Conservation (phyloP, 2,797 vertebrate genomes). For the Vultur gryphus region DNA sequence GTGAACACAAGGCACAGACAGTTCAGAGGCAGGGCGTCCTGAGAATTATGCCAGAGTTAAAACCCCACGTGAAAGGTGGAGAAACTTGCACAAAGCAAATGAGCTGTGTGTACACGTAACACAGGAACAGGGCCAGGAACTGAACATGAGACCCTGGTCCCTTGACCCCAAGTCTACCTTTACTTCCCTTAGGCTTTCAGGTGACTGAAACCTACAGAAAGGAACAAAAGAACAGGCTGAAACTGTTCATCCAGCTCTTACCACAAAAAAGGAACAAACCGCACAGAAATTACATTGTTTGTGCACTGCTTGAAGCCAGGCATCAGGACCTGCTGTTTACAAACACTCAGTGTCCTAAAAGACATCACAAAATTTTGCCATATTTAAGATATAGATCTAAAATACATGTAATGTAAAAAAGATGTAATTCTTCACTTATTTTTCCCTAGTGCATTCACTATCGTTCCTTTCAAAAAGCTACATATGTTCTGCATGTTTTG, state of each 20-base stretch:
- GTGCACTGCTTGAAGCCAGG: background rate
- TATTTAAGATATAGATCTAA: background rate
- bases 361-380: background rate
- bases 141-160: background rate
- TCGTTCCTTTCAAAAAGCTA: background rate
- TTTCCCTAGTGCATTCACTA: background rate
- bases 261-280: background rate
- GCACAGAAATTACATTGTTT: background rate
- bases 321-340: background rate
- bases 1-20: background rate
- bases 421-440: background rate
- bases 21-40: background rate
- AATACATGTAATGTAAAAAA: background rate
- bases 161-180: background rate
- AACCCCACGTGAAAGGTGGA: background rate
- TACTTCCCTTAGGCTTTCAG: conserved; percentile 6
- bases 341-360: background rate
- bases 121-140: background rate
- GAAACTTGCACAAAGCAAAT: background rate
- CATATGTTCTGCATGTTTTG: background rate
- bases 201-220: background rate
- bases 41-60: background rate
- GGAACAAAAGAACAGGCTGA: background rate
- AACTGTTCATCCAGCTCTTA: background rate
- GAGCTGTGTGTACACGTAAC: fast-evolving